Evolutionary conservation across 2,888 invertebrate species (phyloP).

Genomic region (Pammene aurita): DNA sequence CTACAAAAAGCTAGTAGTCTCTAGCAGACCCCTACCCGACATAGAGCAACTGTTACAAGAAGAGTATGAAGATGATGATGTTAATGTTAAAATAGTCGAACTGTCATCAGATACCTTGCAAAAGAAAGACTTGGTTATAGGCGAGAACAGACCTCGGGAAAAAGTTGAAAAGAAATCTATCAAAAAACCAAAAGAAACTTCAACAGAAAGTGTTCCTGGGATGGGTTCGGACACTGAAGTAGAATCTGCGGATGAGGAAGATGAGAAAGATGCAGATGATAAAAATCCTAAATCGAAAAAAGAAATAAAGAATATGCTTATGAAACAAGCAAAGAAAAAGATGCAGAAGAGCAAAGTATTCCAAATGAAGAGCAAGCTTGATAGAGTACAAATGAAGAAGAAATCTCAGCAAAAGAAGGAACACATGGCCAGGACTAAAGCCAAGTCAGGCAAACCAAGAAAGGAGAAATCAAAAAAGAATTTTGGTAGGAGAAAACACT

Average conservation of each 20-base stretch:
- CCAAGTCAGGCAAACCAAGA: constrained; percentile 35
- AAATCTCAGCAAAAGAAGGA: constrained; percentile 79
- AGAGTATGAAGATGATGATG: constrained; percentile 90
- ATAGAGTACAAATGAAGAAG: constrained; percentile 87
- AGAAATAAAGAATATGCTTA: constrained; percentile 87
- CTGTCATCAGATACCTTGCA: constrained; percentile 87
- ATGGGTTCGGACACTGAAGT: constrained; percentile 65
- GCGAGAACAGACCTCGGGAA: constrained; percentile 84
- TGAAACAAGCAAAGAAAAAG: constrained; percentile 88
- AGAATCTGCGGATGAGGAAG: constrained; percentile 58
- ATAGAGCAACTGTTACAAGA: constrained; percentile 86
- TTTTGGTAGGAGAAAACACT: constrained; percentile 69
- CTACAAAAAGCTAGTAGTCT: constrained; percentile 88
- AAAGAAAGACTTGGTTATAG: constrained; percentile 88
- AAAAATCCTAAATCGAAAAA: constrained; percentile 81
- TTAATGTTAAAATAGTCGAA: constrained; percentile 90
- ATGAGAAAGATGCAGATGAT: constrained; percentile 58
- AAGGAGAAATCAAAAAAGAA: constrained; percentile 72
- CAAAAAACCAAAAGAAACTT: constrained; percentile 50
- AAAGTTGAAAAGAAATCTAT: constrained; percentile 48
- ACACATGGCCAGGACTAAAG: constrained; percentile 52
- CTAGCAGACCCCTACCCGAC: constrained; percentile 87
- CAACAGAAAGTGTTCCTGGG: constrained; percentile 60
- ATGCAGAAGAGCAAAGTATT: constrained; percentile 90
- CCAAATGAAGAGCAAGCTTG: constrained; percentile 88